Conservation (phyloP, 2,888 invertebrate genomes). For the Pterostichus madidus region DNA sequence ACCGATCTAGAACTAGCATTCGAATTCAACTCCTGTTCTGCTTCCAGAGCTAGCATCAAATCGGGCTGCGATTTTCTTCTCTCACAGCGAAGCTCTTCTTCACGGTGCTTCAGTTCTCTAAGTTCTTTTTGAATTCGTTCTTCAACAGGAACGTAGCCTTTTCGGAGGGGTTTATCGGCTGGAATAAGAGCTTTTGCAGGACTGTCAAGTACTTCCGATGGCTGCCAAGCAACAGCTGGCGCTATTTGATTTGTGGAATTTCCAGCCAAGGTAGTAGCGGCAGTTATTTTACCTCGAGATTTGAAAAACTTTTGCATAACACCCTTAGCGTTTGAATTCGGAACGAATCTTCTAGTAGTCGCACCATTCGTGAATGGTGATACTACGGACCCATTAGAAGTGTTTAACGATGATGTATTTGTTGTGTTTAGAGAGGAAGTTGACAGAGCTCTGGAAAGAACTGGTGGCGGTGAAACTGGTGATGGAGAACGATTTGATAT, state of each 20-base stretch:
- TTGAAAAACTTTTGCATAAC: constrained; percentile 93
- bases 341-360: constrained; percentile 82
- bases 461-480: constrained; percentile 57
- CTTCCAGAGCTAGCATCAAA: constrained; percentile 81
- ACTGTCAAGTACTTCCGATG: constrained; percentile 70
- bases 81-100: constrained; percentile 87
- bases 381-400: constrained; percentile 33
- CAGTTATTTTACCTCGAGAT: constrained; percentile 85
- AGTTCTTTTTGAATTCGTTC: constrained; percentile 93
- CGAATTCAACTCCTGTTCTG: constrained; percentile 76
- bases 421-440: constrained; percentile 68
- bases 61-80: constrained; percentile 83
- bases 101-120: constrained; percentile 89
- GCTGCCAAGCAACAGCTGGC: constrained; percentile 68
- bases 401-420: constrained; percentile 51
- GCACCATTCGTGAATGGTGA: constrained; percentile 56
- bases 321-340: constrained; percentile 81
- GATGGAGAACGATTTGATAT: constrained; percentile 60
- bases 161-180: constrained; percentile 83
- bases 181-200: constrained; percentile 75
- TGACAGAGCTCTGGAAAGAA: constrained; percentile 74
- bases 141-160: constrained; percentile 91
- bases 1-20: constrained; percentile 53
- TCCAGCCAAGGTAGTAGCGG: constrained; percentile 72
- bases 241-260: constrained; percentile 72